These are phyloP conservation scores for Thysanoteuthis rhombus DNA, from an alignment of 2,888 invertebrate genomes.

Conservation along the genomic window DNA sequence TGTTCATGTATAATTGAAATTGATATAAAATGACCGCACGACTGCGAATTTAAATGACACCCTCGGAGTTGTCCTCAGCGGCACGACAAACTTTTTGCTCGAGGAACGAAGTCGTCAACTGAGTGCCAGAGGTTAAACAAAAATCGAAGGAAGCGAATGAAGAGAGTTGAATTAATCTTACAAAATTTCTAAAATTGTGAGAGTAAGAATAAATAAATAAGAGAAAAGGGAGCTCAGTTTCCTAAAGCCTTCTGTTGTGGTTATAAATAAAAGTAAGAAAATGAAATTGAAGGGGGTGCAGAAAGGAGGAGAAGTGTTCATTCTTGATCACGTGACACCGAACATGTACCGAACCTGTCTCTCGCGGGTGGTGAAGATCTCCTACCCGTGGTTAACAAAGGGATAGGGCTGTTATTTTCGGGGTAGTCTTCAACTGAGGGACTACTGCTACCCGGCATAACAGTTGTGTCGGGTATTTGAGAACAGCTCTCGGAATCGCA, in stretches of 20 bases:
- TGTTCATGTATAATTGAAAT: no score
- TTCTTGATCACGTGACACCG: neutral
- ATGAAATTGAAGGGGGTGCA: fast-evolving
- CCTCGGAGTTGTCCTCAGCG: no score
- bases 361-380: neutral
- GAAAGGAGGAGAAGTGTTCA: neutral
- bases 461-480: neutral
- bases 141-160: neutral
- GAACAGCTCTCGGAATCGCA: neutral
- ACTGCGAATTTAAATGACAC: no score
- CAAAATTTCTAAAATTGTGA: neutral
- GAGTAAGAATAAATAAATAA: neutral
- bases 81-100: no score
- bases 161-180: neutral
- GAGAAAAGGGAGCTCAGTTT: neutral
- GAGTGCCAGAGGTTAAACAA: no score
- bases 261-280: neutral
- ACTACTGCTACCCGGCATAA: neutral
- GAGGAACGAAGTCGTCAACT: no score
- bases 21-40: no score
- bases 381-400: neutral
- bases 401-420: neutral
- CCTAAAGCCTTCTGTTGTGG: neutral
- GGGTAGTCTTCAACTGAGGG: neutral
- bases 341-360: neutral